Evolutionary conservation across 2,888 invertebrate species (phyloP), one percentile per base, ranked within the genome.

Genomic region (Archaeoteleia sp.): DNA sequence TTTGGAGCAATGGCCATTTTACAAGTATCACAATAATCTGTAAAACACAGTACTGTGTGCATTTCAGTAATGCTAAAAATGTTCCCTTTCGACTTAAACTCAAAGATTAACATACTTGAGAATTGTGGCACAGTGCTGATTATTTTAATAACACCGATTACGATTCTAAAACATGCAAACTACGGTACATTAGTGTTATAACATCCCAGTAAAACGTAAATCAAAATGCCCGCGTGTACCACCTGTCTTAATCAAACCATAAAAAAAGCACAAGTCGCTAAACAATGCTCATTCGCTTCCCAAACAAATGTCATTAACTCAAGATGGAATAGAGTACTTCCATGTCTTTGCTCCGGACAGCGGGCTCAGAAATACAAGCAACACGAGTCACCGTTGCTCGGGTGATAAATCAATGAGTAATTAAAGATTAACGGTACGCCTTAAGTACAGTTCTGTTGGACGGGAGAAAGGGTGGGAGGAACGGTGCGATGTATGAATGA

Each of bases 371-470:
- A 8, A 29, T 7, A 10, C 23, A 20, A 14, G 14, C 12, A 45
- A 3, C n/a, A 15, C 17, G 25, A 9, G 12, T 30, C 20, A 7
- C 32, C 23, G 17, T 9, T 9, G n/a, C n/a, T n/a, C n/a, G n/a
- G 17, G 14, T 53, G 76, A 82, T 82, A 82, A 82, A 82, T 82
- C 83, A 82, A 81, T 77, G 74, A 71, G 75, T 81, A 82, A 82
- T 82, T 82, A 82, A 82, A 81, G 80, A 81, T 79, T 79, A 82
- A 82, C 82, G 78, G 81, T 78, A 73, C 57, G 30, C 40, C 39
- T 39, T 12, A 32, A 20, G 13, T 10, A 10, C 15, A 10, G 25
- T 35, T 23, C 49, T 20, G 46, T 12, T 23, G 13, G 10, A 23
- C 25, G 13, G 1, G 37, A 6, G 37, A 27, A 30, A 40, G 40